Percentiles rank a stretch among this genome's conserved stretches.
These are phyloP conservation scores for Epsilonema sp. DNA, from an alignment of 2,888 invertebrate species.

Conservation along the genomic window DNA sequence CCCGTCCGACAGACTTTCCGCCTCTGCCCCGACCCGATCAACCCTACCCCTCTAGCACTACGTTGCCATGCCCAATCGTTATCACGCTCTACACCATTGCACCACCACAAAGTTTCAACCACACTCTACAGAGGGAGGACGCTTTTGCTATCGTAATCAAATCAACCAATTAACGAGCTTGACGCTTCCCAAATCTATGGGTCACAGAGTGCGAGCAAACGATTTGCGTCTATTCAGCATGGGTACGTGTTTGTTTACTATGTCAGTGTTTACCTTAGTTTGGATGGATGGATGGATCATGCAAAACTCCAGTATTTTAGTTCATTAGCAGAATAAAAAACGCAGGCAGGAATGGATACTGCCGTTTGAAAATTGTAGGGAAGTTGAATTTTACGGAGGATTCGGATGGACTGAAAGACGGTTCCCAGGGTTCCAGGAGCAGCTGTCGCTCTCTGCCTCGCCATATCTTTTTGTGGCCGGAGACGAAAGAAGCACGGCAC, in stretches of 20 bases:
- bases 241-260: conserved; percentile 34
- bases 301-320: too few species aligned
- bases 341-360: too few species aligned
- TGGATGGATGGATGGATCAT: too few species aligned
- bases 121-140: too few species aligned
- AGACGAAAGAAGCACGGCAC: conserved; percentile 19
- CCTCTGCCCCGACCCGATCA: conserved; percentile 61
- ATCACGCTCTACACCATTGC: too few species aligned
- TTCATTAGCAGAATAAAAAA: too few species aligned
- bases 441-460: conserved; percentile 18
- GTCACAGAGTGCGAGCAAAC: conserved; percentile 55
- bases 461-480: conserved; percentile 11
- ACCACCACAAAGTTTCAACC: too few species aligned
- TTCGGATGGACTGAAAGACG: conserved; percentile 12
- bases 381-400: conserved; percentile 25
- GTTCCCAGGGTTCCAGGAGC: conserved; percentile 26
- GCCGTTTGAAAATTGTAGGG: conserved; percentile 13
- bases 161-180: conserved; percentile 79
- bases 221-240: conserved; percentile 53
- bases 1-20: too few species aligned
- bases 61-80: too few species aligned
- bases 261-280: background rate
- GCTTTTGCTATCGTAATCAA: conserved; percentile 45
- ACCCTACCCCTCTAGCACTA: conserved; percentile 67
- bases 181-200: conserved; percentile 60